Percentiles rank a stretch among this genome's conserved stretches.
phyloP scores from a whole-genome alignment of 2,797 vertebrate species.

The Zalophus californianus region DNA sequence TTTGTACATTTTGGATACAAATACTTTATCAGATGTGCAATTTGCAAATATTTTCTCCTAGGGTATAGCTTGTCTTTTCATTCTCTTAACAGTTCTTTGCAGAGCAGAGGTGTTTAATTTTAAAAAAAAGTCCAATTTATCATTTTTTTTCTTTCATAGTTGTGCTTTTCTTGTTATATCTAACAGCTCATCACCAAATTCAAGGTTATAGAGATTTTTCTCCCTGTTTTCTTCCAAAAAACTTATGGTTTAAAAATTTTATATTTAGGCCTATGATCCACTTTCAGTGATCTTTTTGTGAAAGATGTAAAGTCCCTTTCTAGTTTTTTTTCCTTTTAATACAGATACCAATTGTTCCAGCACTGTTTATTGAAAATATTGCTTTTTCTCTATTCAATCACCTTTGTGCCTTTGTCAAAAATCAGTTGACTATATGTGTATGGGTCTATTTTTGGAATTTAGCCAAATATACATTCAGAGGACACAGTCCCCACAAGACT shows the following conservation, averaged over 20 bases:
- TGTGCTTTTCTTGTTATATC: background rate
- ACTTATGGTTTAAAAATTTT: background rate
- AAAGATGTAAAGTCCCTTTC: background rate
- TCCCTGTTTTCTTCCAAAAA: background rate
- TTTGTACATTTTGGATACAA: slow-evolving; percentile 33
- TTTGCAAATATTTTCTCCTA: slow-evolving; percentile 37
- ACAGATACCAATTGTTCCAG: background rate
- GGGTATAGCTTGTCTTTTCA: background rate
- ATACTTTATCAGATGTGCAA: background rate
- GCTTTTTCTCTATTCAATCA: background rate
- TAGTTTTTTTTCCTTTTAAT: background rate
- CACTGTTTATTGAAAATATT: background rate
- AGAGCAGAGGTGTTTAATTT: background rate
- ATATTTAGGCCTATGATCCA: background rate
- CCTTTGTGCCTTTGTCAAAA: background rate
- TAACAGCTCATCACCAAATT: background rate
- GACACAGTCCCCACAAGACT: background rate
- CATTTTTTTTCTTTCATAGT: background rate
- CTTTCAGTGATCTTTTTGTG: background rate
- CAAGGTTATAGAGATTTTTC: background rate
- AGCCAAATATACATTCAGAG: background rate
- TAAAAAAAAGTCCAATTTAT: background rate
- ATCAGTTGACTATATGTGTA: background rate
- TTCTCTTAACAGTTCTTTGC: background rate
- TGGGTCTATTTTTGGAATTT: background rate